phyloP scores from a whole-genome alignment of 2,888 invertebrate genomes.

The Drosophila putrida region DNA sequence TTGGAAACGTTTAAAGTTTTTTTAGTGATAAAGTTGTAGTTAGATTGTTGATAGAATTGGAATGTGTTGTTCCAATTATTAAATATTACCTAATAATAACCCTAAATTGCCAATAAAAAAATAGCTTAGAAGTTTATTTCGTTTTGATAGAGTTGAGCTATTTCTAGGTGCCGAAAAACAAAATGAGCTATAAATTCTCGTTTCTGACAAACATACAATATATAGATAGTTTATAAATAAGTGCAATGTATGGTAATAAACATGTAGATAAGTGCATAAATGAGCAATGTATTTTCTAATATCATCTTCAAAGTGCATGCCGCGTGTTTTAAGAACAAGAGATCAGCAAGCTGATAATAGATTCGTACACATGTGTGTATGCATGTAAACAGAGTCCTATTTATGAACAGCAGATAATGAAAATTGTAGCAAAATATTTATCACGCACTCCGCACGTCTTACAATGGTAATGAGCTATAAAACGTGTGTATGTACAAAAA shows the following conservation, averaged over 20 bases:
- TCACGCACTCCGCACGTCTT: conserved; percentile 73
- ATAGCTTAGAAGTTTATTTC: too few species aligned
- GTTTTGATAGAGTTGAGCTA: too few species aligned
- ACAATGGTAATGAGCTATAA: conserved; percentile 82
- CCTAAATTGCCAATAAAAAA: too few species aligned
- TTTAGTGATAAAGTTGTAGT: too few species aligned
- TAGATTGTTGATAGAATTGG: too few species aligned
- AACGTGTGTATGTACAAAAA: conserved; percentile 39
- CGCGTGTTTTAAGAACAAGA: conserved; percentile 38
- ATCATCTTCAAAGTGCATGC: conserved; percentile 44
- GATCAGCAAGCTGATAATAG: conserved; percentile 41
- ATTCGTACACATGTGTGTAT: not conserved
- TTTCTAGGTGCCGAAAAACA: not conserved
- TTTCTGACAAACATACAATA: too few species aligned
- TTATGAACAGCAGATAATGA: conserved; percentile 48
- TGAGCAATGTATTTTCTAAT: conserved; percentile 39
- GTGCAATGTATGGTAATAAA: too few species aligned
- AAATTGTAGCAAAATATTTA: conserved; percentile 80
- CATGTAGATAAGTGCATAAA: conserved; percentile 20
- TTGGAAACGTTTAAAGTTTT: too few species aligned
- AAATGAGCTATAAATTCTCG: not conserved
- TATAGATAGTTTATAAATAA: too few species aligned
- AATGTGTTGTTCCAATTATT: too few species aligned
- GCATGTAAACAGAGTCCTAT: conserved; percentile 16
- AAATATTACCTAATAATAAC: too few species aligned